Percentiles rank a stretch among this genome's conserved stretches.
Evolutionary conservation across 1,140 invertebrate species (phyloP).

Genomic region (Sitodiplosis mosellana): DNA sequence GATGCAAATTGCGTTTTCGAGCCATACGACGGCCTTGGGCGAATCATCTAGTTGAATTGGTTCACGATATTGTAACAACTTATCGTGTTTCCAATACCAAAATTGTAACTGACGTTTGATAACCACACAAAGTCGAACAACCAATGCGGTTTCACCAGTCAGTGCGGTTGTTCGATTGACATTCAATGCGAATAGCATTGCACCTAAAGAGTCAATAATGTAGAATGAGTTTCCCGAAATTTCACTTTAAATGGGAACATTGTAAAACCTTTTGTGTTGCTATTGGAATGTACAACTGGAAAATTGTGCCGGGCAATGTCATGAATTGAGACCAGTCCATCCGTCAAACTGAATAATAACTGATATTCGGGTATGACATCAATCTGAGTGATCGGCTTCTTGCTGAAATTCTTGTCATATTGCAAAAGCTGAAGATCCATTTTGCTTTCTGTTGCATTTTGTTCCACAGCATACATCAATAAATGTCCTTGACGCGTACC

Average conservation of each 20-base stretch:
- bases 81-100: constrained; percentile 75
- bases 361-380: constrained; percentile 75
- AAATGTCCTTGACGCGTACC: constrained; percentile 86
- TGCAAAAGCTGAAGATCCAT: constrained; percentile 53
- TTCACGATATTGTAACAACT: constrained; percentile 54
- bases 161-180: constrained; percentile 25
- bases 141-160: constrained; percentile 50
- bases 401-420: constrained; percentile 85
- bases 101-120: constrained; percentile 74
- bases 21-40: constrained; percentile 73
- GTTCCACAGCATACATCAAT: constrained; percentile 68
- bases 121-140: constrained; percentile 70
- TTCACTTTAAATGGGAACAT: too few relatives aligned
- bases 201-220: too few relatives aligned
- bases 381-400: constrained; percentile 82
- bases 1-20: constrained; percentile 59
- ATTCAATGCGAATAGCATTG: constrained; percentile 1
- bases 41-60: constrained; percentile 67
- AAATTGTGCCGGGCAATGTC: constrained; percentile 67
- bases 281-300: constrained; percentile 50
- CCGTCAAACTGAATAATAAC: constrained; percentile 73
- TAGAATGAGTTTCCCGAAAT: too few relatives aligned
- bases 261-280: constrained; percentile 70
- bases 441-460: constrained; percentile 38
- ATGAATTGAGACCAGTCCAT: constrained; percentile 71